Conservation (phyloP, 2,888 invertebrate genomes). For the Orthonevra nobilis region DNA sequence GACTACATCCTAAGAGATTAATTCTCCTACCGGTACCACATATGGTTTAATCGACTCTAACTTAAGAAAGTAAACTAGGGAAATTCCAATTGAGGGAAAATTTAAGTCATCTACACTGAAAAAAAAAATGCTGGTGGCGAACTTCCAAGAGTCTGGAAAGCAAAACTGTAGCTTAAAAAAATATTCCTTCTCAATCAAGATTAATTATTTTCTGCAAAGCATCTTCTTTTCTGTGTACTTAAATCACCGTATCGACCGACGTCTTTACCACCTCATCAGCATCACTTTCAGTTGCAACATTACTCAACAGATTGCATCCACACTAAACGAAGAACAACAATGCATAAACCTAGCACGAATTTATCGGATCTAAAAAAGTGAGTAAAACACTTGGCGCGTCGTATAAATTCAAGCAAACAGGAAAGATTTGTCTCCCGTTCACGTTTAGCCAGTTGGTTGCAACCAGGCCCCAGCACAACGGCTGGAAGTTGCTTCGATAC, state of each 20-base stretch:
- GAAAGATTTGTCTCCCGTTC: slow-evolving; percentile 63
- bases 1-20: no score
- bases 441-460: slow-evolving; percentile 22
- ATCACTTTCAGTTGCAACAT: slow-evolving; percentile 65
- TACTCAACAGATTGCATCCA: slow-evolving; percentile 41
- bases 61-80: no score
- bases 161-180: no score
- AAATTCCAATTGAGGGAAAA: no score
- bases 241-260: slow-evolving; percentile 1
- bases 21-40: no score
- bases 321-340: slow-evolving; percentile 29
- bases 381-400: slow-evolving; percentile 70
- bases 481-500: slow-evolving; percentile 46
- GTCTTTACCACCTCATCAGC: slow-evolving; percentile 54
- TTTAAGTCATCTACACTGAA: no score
- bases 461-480: not conserved
- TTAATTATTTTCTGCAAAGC: no score
- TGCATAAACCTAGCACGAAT: slow-evolving; percentile 59
- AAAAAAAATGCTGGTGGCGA: no score
- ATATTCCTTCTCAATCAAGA: no score
- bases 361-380: slow-evolving; percentile 68
- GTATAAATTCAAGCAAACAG: slow-evolving; percentile 64
- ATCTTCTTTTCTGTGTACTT: not conserved
- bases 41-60: no score
- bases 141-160: no score